Conservation (phyloP, 2,113 vertebrate species). For the Sus scrofa region DNA sequence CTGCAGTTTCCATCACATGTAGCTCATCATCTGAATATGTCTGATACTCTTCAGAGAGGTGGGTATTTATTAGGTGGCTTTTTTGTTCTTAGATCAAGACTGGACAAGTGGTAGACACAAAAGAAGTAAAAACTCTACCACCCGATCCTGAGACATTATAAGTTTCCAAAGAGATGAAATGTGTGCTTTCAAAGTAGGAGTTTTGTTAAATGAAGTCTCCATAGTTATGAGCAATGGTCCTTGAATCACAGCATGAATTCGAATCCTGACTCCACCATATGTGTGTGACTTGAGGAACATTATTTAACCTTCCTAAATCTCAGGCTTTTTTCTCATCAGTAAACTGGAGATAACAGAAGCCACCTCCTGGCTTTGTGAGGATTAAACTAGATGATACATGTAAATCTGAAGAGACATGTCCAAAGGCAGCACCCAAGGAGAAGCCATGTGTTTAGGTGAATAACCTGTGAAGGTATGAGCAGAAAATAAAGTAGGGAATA, state of each 20-base stretch:
- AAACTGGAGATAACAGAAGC: background rate
- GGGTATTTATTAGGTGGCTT: background rate
- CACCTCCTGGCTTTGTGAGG: background rate
- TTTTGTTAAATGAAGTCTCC: background rate
- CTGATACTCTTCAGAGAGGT: background rate
- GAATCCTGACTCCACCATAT: background rate
- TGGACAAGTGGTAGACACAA: background rate
- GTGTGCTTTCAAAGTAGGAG: background rate
- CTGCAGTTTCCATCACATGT: background rate
- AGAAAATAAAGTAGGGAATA: background rate
- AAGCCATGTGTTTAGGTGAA: background rate
- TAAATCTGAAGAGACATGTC: background rate
- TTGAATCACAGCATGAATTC: background rate
- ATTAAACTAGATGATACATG: background rate
- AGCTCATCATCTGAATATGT: background rate
- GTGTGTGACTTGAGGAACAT: background rate
- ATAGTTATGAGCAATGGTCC: background rate
- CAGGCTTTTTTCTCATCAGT: background rate
- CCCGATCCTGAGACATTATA: background rate
- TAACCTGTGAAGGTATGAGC: background rate
- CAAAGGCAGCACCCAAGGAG: background rate
- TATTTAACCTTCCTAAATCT: background rate
- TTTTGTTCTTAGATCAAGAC: background rate
- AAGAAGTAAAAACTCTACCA: background rate
- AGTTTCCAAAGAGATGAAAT: conserved; percentile 1